phyloP scores from a whole-genome alignment of 2,113 vertebrate genomes.

The Menura novaehollandiae region DNA sequence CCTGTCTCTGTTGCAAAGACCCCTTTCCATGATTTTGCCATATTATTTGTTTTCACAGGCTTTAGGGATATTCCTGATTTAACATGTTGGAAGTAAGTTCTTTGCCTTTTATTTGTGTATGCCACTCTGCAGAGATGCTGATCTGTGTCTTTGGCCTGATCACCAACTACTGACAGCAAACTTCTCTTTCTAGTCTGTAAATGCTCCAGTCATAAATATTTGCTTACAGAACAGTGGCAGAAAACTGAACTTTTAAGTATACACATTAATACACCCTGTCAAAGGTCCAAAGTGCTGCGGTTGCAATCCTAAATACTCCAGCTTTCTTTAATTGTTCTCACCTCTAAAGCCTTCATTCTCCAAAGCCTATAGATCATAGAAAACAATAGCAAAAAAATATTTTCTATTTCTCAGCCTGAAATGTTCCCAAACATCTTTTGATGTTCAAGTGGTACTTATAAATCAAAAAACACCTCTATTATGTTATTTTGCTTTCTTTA shows the following conservation, averaged over 20 bases:
- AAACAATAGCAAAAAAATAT: not conserved
- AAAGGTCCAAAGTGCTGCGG: not conserved
- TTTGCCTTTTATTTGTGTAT: not conserved
- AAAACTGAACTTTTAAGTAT: not conserved
- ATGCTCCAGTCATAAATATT: not conserved
- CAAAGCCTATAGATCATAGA: not conserved
- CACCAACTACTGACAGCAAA: not conserved
- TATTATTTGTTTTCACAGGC: not conserved
- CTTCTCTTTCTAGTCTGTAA: not conserved
- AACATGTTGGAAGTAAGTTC: not conserved
- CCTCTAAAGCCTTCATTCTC: not conserved
- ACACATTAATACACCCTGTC: not conserved
- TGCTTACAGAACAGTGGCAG: not conserved
- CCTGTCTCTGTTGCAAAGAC: fast-evolving
- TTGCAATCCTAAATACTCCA: not conserved
- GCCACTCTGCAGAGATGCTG: not conserved
- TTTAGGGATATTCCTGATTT: not conserved
- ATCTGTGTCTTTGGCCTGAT: fast-evolving
- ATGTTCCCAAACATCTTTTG: not conserved
- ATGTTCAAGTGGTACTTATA: not conserved
- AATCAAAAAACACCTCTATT: not conserved
- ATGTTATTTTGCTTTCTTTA: not conserved
- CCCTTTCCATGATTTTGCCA: fast-evolving
- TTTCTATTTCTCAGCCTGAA: not conserved
- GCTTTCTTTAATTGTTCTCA: not conserved